Evolutionary conservation across 2,797 vertebrate genomes (phyloP), one percentile per base, ranked within the genome.

Genomic region (Paramormyrops hopkinsi): DNA sequence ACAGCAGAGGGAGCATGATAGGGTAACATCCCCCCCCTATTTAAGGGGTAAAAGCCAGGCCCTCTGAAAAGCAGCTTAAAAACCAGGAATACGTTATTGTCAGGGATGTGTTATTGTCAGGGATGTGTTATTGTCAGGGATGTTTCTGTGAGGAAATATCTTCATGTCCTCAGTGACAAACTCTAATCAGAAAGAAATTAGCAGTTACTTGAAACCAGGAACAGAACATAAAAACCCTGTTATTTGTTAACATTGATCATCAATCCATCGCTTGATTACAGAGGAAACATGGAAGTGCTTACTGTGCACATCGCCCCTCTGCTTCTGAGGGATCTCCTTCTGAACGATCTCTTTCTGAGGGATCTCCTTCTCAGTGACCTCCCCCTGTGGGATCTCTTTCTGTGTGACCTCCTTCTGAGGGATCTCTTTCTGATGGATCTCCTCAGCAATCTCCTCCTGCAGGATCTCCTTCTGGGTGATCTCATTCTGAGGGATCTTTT

Each of bases 301-400:
- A 99, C 98, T 98, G 94, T 98, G 97, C 6, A 98, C 98, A 44
- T 99, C 98, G 91, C 98, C 98, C 92, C 98, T 94, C 48, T 96
- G 97, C 91, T 96, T 97, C 87, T 96, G 96, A 33, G 12, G 33
- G 29, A 37, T 73, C 69, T 73, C 65, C 29, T 14, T 73, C 65
- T 33, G 91, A 98, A 95, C 89, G 29, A 37, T 73, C 65, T 33
- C 22, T 37, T 73, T 73, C 65, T 65, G 22, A 56, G 1, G 19
- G 5, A 56, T 95, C 0, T 97, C 96, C 48, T 94, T 92, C 85
- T 95, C 4, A 33, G 29, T 4, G 11, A 73, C 12, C 22, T 69
- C 9, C 25, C 1, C 7, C 65, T 69, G 4, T 2, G 25, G 95
- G 91, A 98, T 95, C 89, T 93, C 95, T 95, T 98, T 98, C 94